These are phyloP conservation scores for Apodemia mormo DNA, from an alignment of 2,888 invertebrate genomes.

Conservation along the genomic window DNA sequence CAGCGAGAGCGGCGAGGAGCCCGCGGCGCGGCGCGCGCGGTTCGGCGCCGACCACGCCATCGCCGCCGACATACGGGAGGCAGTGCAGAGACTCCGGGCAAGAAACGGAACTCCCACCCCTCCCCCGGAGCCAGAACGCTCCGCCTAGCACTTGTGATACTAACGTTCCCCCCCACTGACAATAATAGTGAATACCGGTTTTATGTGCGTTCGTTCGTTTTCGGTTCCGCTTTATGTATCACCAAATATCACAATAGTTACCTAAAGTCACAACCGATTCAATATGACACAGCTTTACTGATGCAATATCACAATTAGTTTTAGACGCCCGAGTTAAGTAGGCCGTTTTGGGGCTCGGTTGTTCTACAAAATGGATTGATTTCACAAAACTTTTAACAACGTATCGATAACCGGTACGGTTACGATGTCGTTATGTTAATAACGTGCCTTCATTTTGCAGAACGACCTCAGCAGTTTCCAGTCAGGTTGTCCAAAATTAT, in stretches of 20 bases:
- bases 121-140: slow-evolving; percentile 50
- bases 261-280: slow-evolving; percentile 77
- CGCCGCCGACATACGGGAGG: slow-evolving; percentile 75
- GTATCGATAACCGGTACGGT: slow-evolving; percentile 9
- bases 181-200: slow-evolving; percentile 16
- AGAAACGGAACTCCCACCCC: slow-evolving; percentile 66
- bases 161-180: slow-evolving; percentile 41
- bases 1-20: slow-evolving; percentile 75
- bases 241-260: slow-evolving; percentile 82
- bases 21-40: slow-evolving; percentile 72
- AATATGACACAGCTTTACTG: slow-evolving; percentile 77
- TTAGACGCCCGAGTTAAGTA: slow-evolving; percentile 41
- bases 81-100: slow-evolving; percentile 73
- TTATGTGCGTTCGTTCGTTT: slow-evolving; percentile 30
- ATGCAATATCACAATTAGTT: slow-evolving; percentile 72
- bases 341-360: slow-evolving; percentile 25
- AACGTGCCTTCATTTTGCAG: background rate
- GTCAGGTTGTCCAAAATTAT: slow-evolving; percentile 67
- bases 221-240: slow-evolving; percentile 47
- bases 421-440: slow-evolving; percentile 20
- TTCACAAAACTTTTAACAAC: slow-evolving; percentile 25
- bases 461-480: background rate
- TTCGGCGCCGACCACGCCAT: slow-evolving; percentile 72
- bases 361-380: slow-evolving; percentile 30
- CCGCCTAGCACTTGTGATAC: slow-evolving; percentile 69